phyloP scores from a whole-genome alignment of 2,113 vertebrate genomes.

The Okapia johnstoni region DNA sequence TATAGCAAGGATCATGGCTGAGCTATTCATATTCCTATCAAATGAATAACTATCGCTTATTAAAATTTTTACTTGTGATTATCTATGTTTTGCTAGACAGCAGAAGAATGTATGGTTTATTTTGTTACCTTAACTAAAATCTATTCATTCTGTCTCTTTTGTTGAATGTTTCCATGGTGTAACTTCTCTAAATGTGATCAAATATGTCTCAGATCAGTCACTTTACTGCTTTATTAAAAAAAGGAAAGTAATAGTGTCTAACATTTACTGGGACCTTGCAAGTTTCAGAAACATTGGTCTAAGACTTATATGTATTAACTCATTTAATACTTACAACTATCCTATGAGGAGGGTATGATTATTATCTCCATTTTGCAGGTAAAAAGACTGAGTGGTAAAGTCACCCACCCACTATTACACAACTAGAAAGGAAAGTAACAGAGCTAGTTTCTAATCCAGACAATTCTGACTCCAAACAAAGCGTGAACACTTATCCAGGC shows the following conservation, averaged over 20 bases:
- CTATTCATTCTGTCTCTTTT: not conserved
- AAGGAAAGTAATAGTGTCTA: not conserved
- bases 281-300: not conserved
- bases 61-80: not conserved
- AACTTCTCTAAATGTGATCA: not conserved
- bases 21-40: not conserved
- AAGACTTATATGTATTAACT: not conserved
- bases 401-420: not conserved
- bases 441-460: not conserved
- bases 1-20: not conserved
- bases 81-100: not conserved
- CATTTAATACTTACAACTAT: not conserved
- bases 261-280: not conserved
- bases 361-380: not conserved
- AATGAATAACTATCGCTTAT: not conserved
- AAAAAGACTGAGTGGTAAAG: not conserved
- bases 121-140: not conserved
- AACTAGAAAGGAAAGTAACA: not conserved
- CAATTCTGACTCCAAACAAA: not conserved
- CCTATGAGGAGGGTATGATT: not conserved
- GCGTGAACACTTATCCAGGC: not conserved
- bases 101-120: not conserved
- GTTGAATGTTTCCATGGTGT: not conserved
- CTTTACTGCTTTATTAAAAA: not conserved
- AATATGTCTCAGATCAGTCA: not conserved